Percentiles rank a stretch among this genome's conserved stretches.
phyloP scores from a whole-genome alignment of 2,113 vertebrate species.

The Cheilinus undulatus region DNA sequence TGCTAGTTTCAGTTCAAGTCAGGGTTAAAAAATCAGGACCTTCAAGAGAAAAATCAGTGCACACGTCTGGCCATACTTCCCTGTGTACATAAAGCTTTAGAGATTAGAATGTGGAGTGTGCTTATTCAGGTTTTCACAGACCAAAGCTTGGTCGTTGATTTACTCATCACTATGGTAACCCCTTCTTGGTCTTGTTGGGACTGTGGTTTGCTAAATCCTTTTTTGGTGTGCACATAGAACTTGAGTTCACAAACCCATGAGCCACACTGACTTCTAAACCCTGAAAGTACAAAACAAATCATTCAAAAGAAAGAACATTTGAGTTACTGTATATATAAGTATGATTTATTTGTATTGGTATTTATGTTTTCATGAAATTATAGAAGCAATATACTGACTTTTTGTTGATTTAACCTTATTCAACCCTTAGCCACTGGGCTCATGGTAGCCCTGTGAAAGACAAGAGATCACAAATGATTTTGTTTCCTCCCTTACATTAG shows the following conservation, averaged over 20 bases:
- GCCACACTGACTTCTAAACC: not conserved
- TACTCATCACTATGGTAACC: slow-evolving; percentile 72
- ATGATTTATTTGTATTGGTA: too few relatives aligned
- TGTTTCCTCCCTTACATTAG: not conserved
- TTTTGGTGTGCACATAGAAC: not conserved
- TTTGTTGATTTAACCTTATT: too few relatives aligned
- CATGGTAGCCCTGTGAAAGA: too few relatives aligned
- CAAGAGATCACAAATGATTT: not conserved
- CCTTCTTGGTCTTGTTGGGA: slow-evolving; percentile 21
- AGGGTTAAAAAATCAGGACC: not conserved
- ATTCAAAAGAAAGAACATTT: too few relatives aligned
- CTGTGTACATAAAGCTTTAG: slow-evolving; percentile 7
- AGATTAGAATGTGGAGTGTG: slow-evolving; percentile 10
- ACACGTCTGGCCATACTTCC: not conserved
- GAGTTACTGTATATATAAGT: too few relatives aligned
- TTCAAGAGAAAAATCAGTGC: not conserved
- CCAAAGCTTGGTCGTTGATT: slow-evolving; percentile 69
- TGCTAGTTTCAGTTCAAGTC: not conserved
- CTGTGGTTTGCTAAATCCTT: slow-evolving; percentile 1
- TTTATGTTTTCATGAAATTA: too few relatives aligned
- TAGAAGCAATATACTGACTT: too few relatives aligned
- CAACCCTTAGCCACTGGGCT: too few relatives aligned
- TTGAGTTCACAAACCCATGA: too few relatives aligned
- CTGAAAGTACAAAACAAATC: too few relatives aligned
- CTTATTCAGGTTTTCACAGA: slow-evolving; percentile 16